Evolutionary conservation across 2,113 vertebrate species (phyloP), one percentile per base, ranked within the genome.

Genomic region (Tauraco erythrolophus): DNA sequence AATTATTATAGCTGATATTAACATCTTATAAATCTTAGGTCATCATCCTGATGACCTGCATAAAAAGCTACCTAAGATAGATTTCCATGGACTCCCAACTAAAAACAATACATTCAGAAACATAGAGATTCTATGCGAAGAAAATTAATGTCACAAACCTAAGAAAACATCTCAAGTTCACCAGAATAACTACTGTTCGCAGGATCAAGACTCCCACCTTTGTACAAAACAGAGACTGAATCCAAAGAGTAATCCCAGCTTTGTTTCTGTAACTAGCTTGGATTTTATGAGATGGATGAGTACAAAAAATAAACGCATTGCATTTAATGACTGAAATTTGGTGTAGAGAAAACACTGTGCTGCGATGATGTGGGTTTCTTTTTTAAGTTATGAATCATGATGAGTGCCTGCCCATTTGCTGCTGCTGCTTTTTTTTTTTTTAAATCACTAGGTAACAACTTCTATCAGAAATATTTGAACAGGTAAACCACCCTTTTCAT

Each of bases 311-410:
- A 81, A 70, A 71, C 43, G 56, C 21, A 33, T 7, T 2, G 4
- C 53, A 61, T 82, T 85, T 77, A 86, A 62, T 19, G 64, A 50
- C 72, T 19, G 80, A 56, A 57, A 83, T 89, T 30, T 57, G 33
- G 25, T 37, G 48, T 4, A 72, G 46, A 60, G 68, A 93, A 91
- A 91, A 82, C 14, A 61, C 85, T 25, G 85, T 57, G 80, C 77
- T 94, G 91, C 6, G 7, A 1, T 8, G 53, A 33, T 94, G 80
- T 69, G 86, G 80, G 77, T 84, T 96, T 89, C 60, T 57, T 41
- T 70, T 81, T 56, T 85, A 9, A 96, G 56, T 77, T 89, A 89
- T 94, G 92, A 95, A 33, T 94, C 95, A 97, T 0, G n/a, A 60
- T 0, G 39, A 96, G 53, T 84, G 82, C 92, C 92, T 65, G 76